Evolutionary conservation across 2,888 invertebrate genomes (phyloP).

Genomic region (Tipula vernalis): DNA sequence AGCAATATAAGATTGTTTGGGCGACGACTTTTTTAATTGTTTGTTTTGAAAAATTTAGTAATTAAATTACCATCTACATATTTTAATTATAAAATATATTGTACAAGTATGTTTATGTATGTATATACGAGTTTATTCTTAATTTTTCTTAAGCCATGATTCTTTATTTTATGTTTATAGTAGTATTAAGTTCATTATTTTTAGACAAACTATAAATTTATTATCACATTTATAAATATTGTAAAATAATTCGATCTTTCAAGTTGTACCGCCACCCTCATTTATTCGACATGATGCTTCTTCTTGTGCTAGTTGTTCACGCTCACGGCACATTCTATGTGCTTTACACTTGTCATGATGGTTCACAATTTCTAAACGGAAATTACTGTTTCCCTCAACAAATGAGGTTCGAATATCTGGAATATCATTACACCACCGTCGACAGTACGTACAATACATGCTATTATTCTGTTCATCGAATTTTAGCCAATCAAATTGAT

Average conservation of each 20-base stretch:
- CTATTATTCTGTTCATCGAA: constrained; percentile 53
- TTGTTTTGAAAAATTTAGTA: neutral
- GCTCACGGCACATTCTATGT: constrained; percentile 50
- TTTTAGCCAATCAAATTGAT: constrained; percentile 58
- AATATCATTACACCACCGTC: constrained; percentile 57
- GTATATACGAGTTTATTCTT: neutral
- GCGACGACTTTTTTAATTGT: neutral
- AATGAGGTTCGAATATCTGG: constrained; percentile 65
- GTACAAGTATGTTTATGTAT: neutral
- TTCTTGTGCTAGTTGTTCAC: constrained; percentile 26
- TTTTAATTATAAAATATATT: neutral
- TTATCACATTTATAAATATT: constrained; percentile 5
- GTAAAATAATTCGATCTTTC: neutral
- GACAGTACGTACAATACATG: constrained; percentile 62
- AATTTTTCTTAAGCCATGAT: neutral
- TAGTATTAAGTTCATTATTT: neutral
- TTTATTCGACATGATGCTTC: neutral
- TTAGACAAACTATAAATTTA: neutral
- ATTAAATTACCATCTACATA: neutral
- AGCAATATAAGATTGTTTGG: neutral
- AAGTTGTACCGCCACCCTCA: constrained; percentile 5
- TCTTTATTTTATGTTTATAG: neutral
- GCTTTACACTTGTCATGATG: constrained; percentile 70
- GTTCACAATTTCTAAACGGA: constrained; percentile 63
- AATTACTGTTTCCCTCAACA: constrained; percentile 64